Evolutionary conservation across 2,888 invertebrate genomes (phyloP), one percentile per base, ranked within the genome.

Genomic region (Syrphus vitripennis): DNA sequence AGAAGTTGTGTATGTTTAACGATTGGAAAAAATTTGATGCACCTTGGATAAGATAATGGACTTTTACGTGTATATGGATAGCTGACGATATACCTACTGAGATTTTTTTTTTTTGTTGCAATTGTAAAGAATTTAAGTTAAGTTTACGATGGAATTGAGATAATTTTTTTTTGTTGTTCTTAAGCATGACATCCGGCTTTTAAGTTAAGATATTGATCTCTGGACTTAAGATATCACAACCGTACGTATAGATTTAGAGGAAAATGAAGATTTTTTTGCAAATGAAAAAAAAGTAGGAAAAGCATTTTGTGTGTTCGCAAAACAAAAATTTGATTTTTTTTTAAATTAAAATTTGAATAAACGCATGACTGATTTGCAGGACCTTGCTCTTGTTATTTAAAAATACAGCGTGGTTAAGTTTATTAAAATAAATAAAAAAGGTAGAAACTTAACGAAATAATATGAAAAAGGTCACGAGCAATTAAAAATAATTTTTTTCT

Each of bases 21-120:
- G 84, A 84, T 69, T 84, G 84, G 80, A 84, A 84, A 84, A 76
- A 75, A 77, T 29, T 83, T 76, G 67, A 76, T 72, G 80, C 69
- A 67, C 80, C 67, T 50, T 67, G 67, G 67, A 37, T 61, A 69
- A 72, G 76, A 76, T 76, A 84, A 84, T 84, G 80, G 84, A 72
- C 67, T 84, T 77, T 76, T 45, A 31, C 19, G 53, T 77, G 1
- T 4, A 57, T 37, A 71, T 61, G 79, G 80, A 80, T 71, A 80
- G 76, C 59, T 84, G 78, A 63, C 57, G 78, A 21, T 67, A 72
- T 77, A n/a, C n/a, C n/a, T n/a, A 29, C 16, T 29, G 61, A 55
- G 74, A 74, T 78, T 16, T 63, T 76, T 50, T 2, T 42, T 24
- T 65, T 34, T 21, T 29, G 31, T 67, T 50, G 31, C 14, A 34